Base-by-base conservation (phyloP, 2,113 vertebrate species). In the Oreochromis spilurus region DNA sequence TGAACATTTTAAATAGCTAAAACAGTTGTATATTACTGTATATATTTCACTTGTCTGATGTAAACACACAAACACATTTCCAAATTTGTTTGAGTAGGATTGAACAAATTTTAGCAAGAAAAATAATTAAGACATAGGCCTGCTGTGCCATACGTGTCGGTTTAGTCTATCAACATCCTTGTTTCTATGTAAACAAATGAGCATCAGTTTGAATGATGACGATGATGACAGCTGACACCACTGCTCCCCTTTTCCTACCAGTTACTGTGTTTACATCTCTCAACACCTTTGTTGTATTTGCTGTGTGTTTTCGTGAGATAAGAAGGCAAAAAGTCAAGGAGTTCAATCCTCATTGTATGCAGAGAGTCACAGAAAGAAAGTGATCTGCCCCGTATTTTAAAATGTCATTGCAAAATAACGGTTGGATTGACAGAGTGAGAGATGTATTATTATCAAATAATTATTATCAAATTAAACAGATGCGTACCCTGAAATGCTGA, bases 241-340 rank as follows among this genome's bases (percentile, higher is more conserved):
- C 2, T 3, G 70, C 70, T 81, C 48, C 70, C 81, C 53, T 83
- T 91, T 81, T 43, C 85, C 34, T 48, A 85, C 21, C 84, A 84
- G 81, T 89, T 82, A 24, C 78, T 80, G 52, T 79, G 77, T 55
- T 72, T 34, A 29, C 48, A 53, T 60, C 65, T 52, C 65, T 45
- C 70, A 40, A 48, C 70, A 84, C 81, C 62, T 84, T 67, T 81
- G 81, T 79, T 92, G 87, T 89, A 88, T 86, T 79, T 21, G 31
- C 60, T n/a, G 75, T 82, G 75, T 88, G 87, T 29, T 84, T 84
- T 78, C 13, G 10, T 72, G 81, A 86, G 88, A 93, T 90, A 85
- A 82, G 34, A 87, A n/a, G 9, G 58, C 7, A 82, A 52, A 67
- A 26, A 87, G 53, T 29, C 57, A 54, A 36, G 5, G 6, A 52